phyloP scores from a whole-genome alignment of 2,113 vertebrate genomes.

The Burhinus oedicnemus region DNA sequence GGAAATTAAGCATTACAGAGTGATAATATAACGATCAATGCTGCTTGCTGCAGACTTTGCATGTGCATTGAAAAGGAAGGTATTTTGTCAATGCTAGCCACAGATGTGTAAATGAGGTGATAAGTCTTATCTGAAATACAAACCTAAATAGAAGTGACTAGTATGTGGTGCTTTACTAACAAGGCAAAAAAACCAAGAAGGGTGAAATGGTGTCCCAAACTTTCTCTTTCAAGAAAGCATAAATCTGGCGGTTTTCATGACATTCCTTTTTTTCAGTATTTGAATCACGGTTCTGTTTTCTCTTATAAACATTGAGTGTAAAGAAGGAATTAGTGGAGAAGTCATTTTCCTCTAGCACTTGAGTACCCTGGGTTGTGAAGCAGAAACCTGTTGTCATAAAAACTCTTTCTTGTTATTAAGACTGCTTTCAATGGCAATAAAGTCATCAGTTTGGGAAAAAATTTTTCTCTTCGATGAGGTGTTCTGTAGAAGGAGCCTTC shows the following conservation, averaged over 20 bases:
- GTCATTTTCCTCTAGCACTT: neutral
- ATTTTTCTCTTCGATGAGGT: neutral
- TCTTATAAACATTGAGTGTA: neutral
- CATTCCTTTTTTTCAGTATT: neutral
- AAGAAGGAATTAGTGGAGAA: neutral
- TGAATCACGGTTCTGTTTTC: neutral
- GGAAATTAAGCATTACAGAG: conserved; percentile 41
- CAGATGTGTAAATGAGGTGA: neutral
- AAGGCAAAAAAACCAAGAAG: neutral
- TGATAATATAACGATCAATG: conserved; percentile 49
- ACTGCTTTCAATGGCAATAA: neutral
- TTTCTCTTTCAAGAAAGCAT: neutral
- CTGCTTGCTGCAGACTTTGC: neutral
- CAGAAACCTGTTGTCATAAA: neutral
- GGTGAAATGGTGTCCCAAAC: neutral
- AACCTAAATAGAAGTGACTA: neutral
- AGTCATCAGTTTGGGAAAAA: neutral
- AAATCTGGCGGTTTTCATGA: neutral
- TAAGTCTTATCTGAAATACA: neutral
- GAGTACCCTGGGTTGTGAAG: neutral
- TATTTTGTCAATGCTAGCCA: neutral
- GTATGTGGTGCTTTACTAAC: neutral
- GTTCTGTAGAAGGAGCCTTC: neutral
- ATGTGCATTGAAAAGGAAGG: neutral
- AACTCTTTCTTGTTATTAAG: neutral